Conservation (phyloP, 2,113 vertebrate species). For the western clawed frog (Xenopus tropicalis) region UCB_Xtro_10.0 CM004446.2:102870001-102870500, state of each 20-base stretch:
- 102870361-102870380: conserved; percentile 26
- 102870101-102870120: background rate
- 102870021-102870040: conserved; percentile 18
- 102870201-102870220: background rate
- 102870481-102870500: conserved; percentile 60
- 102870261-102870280: background rate
- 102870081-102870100: background rate
- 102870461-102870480: conserved; percentile 51
- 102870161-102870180: background rate
- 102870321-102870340: background rate
- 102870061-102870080: conserved; percentile 5
- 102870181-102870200: background rate
- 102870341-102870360: conserved; percentile 19
- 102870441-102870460: background rate
- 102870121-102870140: background rate
- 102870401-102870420: conserved; percentile 13
- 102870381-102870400: conserved; percentile 29
- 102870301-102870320: conserved; percentile 11
- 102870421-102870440: conserved; percentile 18
- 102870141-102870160: background rate
- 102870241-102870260: conserved; percentile 3
- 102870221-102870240: background rate
- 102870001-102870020: conserved; percentile 19
- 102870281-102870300: conserved; percentile 9
- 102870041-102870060: conserved; percentile 7